Base-by-base conservation (phyloP, 2,113 vertebrate species). In the Salminus brasiliensis region DNA sequence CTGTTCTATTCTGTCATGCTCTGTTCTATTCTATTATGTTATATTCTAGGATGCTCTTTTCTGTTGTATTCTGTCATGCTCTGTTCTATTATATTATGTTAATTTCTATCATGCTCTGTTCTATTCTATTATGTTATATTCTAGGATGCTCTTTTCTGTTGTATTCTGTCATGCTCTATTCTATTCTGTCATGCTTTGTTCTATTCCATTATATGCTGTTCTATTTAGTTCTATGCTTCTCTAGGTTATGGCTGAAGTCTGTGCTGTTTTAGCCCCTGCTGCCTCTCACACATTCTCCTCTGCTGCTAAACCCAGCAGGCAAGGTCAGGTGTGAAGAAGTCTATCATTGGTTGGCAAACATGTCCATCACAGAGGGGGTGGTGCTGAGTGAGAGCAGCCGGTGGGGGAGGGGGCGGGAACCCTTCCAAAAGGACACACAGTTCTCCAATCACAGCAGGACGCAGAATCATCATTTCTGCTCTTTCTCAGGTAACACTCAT, bases 401-500 rank as follows among this genome's bases (percentile, higher is more conserved):
- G 53, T 67, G 76, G 78, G 79, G 79, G 76, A 72, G 13, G 82
- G 72, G 81, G 74, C 43, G 23, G 87, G 86, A 88, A 85, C 76
- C 59, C 70, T 83, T 89, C 84, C 87, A 87, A 90, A 90, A 91
- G 90, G 86, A 92, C 81, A 76, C 75, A 8, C 82, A 90, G 89
- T 89, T 91, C 88, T 91, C 87, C 1, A 32, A 68, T 87, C 82
- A 47, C 65, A 67, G 81, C 82, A 79, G 80, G 88, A 86, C 63
- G 76, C 83, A 55, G 75, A 72, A 81, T 92, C 88, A 90, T 88
- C 85, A 84, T 79, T 87, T 90, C 85, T 83, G 69, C 32, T 47
- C 83, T 89, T 87, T 88, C 88, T 91, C 87, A 87, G 88, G 88
- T 92, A 85, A 88, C 84, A 67, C 72, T 74, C 86, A 86, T 85